Conservation (phyloP, 2,888 invertebrate species). For the Dynastes maya region DNA sequence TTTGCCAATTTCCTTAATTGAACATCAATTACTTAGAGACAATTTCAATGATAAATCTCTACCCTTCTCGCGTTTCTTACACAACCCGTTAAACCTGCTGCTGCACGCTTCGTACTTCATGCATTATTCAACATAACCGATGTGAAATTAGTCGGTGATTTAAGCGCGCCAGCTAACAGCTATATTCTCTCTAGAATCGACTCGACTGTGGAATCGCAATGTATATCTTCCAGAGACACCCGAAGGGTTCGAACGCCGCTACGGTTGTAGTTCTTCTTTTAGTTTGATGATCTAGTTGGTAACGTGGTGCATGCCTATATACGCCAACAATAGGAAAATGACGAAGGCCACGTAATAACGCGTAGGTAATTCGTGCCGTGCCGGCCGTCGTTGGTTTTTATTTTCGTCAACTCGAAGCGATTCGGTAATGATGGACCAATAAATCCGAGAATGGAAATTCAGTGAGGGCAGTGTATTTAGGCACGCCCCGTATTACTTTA, state of each 20-base stretch:
- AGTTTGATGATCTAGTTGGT: slow-evolving; percentile 14
- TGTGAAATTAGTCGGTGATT: slow-evolving; percentile 61
- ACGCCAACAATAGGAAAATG: slow-evolving; percentile 32
- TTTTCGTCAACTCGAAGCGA: slow-evolving; percentile 40
- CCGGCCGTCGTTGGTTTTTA: slow-evolving; percentile 14
- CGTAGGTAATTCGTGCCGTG: slow-evolving; percentile 36
- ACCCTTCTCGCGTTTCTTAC: too few species aligned
- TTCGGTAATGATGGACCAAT: slow-evolving; percentile 39
- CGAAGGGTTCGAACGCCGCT: slow-evolving; percentile 34
- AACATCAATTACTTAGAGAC: too few species aligned
- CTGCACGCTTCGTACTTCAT: slow-evolving; percentile 7
- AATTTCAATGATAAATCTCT: too few species aligned
- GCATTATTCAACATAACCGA: slow-evolving; percentile 23
- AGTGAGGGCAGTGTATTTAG: slow-evolving; percentile 33
- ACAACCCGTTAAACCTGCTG: background rate
- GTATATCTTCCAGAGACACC: slow-evolving; percentile 46
- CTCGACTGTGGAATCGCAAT: slow-evolving; percentile 49
- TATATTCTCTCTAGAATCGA: slow-evolving; percentile 57
- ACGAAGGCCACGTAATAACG: slow-evolving; percentile 13
- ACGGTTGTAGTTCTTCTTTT: background rate
- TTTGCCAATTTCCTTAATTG: too few species aligned
- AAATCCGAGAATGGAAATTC: slow-evolving; percentile 45
- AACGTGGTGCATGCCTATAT: background rate
- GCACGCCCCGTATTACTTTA: slow-evolving; percentile 9
- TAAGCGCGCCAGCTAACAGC: slow-evolving; percentile 58